phyloP scores from a whole-genome alignment of 2,113 vertebrate genomes.

The mouse (Mus musculus) region GRCm39 chr12:112865501-112866000 shows the following conservation, averaged over 20 bases:
- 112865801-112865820: too few species aligned
- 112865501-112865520: not conserved
- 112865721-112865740: not conserved
- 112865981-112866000: not conserved
- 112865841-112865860: not conserved
- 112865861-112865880: too few species aligned
- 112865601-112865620: not conserved
- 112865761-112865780: too few species aligned
- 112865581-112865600: not conserved
- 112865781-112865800: too few species aligned
- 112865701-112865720: not conserved
- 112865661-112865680: not conserved
- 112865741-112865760: not conserved
- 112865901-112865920: not conserved
- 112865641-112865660: not conserved
- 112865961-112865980: not conserved
- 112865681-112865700: not conserved
- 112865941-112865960: not conserved
- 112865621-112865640: not conserved
- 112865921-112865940: not conserved
- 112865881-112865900: not conserved
- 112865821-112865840: not conserved
- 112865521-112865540: not conserved
- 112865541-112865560: not conserved
- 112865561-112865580: not conserved